Percentiles rank a stretch among this genome's conserved stretches.
Conservation (phyloP, 2,888 invertebrate genomes). For the Neuroscelio doddi region DNA sequence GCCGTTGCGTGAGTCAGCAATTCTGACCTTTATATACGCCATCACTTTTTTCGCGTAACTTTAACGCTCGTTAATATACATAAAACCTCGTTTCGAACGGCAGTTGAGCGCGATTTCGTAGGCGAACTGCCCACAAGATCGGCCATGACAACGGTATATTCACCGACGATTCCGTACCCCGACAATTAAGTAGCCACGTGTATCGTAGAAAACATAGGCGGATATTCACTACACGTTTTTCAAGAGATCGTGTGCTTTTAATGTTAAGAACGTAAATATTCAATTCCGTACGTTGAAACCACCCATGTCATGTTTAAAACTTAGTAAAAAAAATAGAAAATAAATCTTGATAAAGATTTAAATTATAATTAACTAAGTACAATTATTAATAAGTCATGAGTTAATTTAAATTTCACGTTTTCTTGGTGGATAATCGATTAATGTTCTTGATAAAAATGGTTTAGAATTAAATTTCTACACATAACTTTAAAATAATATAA, state of each 20-base stretch:
- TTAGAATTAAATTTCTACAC: no score
- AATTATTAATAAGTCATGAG: no score
- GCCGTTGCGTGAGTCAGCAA: slow-evolving; percentile 42
- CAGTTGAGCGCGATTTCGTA: slow-evolving; percentile 44
- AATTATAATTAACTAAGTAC: no score
- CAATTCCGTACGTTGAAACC: slow-evolving; percentile 36
- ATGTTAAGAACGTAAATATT: slow-evolving; percentile 45
- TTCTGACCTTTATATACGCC: slow-evolving; percentile 31
- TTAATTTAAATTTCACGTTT: no score
- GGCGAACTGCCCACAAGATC: slow-evolving; percentile 43
- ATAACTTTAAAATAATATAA: no score
- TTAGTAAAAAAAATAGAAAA: slow-evolving; percentile 17
- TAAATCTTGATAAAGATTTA: no score
- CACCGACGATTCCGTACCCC: slow-evolving; percentile 36
- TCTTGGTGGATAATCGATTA: no score
- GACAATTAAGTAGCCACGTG: slow-evolving; percentile 47
- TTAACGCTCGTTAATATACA: slow-evolving; percentile 41
- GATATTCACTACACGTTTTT: slow-evolving; percentile 43
- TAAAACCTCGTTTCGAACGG: slow-evolving; percentile 24
- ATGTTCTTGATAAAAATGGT: no score
- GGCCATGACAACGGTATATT: slow-evolving; percentile 47
- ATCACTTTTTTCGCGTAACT: slow-evolving; percentile 36
- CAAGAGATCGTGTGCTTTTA: slow-evolving; percentile 40
- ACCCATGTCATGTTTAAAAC: slow-evolving; percentile 35
- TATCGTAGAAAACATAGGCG: slow-evolving; percentile 37